These are phyloP conservation scores for Lophius americanus DNA, from an alignment of 2,797 vertebrate species.

Conservation along the genomic window DNA sequence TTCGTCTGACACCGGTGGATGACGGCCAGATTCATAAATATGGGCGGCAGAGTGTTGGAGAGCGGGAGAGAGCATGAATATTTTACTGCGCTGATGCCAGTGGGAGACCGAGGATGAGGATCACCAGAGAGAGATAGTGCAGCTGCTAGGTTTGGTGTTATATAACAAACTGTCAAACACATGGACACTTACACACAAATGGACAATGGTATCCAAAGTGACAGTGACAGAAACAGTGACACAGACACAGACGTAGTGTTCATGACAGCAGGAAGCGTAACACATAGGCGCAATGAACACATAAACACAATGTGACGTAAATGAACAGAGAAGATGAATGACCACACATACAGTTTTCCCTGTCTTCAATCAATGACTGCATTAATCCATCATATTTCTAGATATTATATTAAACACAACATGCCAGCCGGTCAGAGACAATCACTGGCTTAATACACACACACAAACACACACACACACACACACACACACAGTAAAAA, in stretches of 20 bases:
- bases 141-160: conserved; percentile 60
- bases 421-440: conserved; percentile 49
- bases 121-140: conserved; percentile 32
- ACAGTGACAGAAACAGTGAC: conserved; percentile 21
- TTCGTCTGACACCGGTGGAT: conserved; percentile 47
- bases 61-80: conserved; percentile 63
- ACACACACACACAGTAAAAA: conserved; percentile 1
- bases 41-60: conserved; percentile 58
- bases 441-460: conserved; percentile 40
- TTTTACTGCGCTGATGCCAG: conserved; percentile 65
- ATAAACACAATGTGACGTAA: conserved; percentile 26
- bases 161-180: conserved; percentile 64
- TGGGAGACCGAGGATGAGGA: conserved; percentile 50
- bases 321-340: conserved; percentile 54
- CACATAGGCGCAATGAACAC: background rate
- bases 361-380: conserved; percentile 56
- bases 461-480: conserved; percentile 23
- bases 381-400: conserved; percentile 61
- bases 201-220: conserved; percentile 42
- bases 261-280: background rate
- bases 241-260: conserved; percentile 25
- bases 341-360: background rate
- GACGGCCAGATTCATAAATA: conserved; percentile 67
- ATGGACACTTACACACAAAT: conserved; percentile 41
- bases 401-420: conserved; percentile 37